Evolutionary conservation across 2,113 vertebrate genomes (phyloP).

Genomic region (Crotalus horridus): DNA sequence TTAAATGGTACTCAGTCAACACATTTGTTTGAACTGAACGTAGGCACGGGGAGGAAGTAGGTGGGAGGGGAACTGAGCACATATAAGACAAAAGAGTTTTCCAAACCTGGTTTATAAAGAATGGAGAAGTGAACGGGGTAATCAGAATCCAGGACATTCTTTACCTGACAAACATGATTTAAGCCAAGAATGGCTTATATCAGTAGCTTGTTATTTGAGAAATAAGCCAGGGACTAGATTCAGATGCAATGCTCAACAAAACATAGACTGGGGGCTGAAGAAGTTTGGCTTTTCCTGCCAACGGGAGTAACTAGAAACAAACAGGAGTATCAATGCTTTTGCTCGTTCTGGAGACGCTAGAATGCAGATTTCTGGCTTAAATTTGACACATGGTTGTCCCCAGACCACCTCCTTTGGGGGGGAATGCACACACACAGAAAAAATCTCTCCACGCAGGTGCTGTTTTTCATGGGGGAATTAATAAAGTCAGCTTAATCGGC

Average conservation of each 20-base stretch:
- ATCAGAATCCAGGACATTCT: not conserved
- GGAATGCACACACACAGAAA: not conserved
- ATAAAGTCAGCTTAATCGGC: not conserved
- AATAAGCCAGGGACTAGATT: not conserved
- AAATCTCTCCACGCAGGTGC: not conserved
- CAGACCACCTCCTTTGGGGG: not conserved
- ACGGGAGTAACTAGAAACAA: not conserved
- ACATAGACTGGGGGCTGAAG: not conserved
- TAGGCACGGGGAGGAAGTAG: not conserved
- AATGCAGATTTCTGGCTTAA: not conserved
- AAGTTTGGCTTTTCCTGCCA: not conserved
- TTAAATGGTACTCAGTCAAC: not conserved
- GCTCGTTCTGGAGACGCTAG: not conserved
- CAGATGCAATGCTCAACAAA: not conserved
- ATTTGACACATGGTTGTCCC: not conserved
- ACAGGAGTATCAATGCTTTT: not conserved
- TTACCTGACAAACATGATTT: not conserved
- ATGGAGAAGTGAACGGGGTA: not conserved
- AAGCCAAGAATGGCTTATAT: not conserved
- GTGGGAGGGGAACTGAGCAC: not conserved
- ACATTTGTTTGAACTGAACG: not conserved
- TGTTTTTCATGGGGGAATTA: not conserved
- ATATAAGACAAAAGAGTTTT: not conserved
- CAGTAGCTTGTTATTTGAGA: not conserved
- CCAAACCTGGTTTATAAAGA: not conserved